Evolutionary conservation across 2,113 vertebrate genomes (phyloP).

Genomic region (Sphyrna mokarran): DNA sequence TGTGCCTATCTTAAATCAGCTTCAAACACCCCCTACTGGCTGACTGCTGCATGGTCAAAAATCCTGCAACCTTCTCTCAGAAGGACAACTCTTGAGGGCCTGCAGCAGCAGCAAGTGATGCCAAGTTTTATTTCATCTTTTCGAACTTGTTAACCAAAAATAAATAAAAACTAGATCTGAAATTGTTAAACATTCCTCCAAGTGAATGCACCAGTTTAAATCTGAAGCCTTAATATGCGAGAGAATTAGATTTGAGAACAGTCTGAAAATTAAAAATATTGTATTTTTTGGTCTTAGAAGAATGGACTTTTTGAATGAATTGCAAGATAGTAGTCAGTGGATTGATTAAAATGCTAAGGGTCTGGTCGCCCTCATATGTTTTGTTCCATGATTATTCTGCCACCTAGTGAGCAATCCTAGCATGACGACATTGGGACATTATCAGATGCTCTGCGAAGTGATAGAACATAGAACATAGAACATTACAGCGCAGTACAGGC

Average conservation of each 20-base stretch:
- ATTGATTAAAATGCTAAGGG: background rate
- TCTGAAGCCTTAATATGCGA: background rate
- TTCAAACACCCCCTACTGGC: conserved; percentile 17
- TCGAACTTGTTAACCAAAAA: background rate
- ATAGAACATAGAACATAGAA: too few relatives aligned
- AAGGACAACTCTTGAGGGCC: background rate
- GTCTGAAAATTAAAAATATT: background rate
- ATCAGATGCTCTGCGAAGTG: background rate
- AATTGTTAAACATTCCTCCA: background rate
- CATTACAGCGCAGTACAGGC: too few relatives aligned
- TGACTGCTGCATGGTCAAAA: background rate
- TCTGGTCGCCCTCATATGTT: background rate
- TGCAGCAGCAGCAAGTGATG: too few relatives aligned
- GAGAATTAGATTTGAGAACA: background rate
- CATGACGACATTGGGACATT: background rate
- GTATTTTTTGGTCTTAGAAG: background rate
- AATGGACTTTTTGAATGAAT: background rate
- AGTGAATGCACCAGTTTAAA: background rate
- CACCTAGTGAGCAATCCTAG: background rate
- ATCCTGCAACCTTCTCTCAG: background rate
- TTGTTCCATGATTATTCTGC: conserved; percentile 1
- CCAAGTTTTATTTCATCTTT: background rate
- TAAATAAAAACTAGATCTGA: background rate
- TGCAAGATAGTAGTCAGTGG: background rate
- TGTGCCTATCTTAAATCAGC: background rate